A percentile compares a stretch with the other conserved stretches of the same genome.
Conservation (phyloP, 2,797 vertebrate genomes). For the Pteropus rufus region DNA sequence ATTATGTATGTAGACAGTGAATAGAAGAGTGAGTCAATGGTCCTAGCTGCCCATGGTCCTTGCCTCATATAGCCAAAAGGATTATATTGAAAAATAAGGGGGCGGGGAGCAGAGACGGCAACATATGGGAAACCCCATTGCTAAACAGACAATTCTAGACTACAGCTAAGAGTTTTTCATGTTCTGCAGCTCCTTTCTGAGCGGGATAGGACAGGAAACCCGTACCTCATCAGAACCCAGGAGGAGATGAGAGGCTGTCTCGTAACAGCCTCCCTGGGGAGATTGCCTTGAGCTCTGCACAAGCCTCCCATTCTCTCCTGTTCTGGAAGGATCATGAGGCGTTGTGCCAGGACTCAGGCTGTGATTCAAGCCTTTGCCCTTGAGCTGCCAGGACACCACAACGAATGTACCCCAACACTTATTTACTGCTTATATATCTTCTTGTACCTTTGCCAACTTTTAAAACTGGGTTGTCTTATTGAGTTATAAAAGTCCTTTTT, state of each 20-base stretch:
- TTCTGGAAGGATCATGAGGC: neutral
- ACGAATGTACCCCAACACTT: neutral
- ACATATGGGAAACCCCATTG: neutral
- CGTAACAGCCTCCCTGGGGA: neutral
- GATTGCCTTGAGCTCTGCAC: neutral
- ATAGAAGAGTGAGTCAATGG: neutral
- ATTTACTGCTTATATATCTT: neutral
- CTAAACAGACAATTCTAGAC: neutral
- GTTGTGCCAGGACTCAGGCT: neutral
- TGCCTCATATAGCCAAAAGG: neutral
- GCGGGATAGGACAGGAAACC: neutral
- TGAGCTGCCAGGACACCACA: neutral
- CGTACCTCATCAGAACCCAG: neutral
- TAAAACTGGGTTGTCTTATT: neutral
- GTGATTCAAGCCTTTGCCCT: neutral
- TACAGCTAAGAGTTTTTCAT: neutral
- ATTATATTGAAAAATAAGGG: neutral
- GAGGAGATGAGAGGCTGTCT: neutral
- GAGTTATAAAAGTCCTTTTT: neutral
- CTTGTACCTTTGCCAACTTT: neutral
- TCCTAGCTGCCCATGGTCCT: neutral
- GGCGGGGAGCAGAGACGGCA: neutral
- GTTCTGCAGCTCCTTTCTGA: neutral
- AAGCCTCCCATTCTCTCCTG: neutral
- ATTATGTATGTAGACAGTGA: neutral